These are phyloP conservation scores for Piprites chloris DNA, from an alignment of 2,113 vertebrate species.

Conservation along the genomic window DNA sequence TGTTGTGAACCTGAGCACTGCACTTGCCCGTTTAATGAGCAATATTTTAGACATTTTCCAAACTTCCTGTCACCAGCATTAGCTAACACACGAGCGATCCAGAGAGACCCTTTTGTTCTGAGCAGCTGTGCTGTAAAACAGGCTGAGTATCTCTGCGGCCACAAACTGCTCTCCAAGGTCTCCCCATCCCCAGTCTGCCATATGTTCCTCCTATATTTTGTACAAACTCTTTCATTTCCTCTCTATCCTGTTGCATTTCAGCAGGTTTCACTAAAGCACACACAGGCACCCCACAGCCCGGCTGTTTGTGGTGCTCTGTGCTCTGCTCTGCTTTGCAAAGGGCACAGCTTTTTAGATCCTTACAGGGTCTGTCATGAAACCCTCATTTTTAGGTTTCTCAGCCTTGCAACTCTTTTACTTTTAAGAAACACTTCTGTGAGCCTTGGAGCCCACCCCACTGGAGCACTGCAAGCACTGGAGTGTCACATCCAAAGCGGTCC, in stretches of 20 bases:
- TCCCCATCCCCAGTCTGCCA: conserved; percentile 35
- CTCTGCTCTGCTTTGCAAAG: background rate
- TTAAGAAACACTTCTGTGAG: background rate
- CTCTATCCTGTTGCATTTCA: conserved; percentile 45
- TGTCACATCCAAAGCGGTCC: background rate
- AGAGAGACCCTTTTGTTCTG: conserved; percentile 39
- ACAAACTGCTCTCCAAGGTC: conserved; percentile 49
- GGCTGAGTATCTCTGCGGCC: conserved; percentile 1
- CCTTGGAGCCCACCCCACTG: background rate
- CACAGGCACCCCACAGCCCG: rapidly evolving
- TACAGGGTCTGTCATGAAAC: background rate
- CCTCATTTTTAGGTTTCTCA: background rate
- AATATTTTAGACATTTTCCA: conserved; percentile 54
- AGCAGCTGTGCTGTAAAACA: conserved; percentile 62
- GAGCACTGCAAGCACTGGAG: background rate
- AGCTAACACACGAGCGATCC: background rate
- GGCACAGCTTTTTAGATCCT: background rate
- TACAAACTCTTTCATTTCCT: conserved; percentile 54
- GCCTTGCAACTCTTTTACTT: background rate
- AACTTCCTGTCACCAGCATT: conserved; percentile 55
- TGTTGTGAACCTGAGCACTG: background rate
- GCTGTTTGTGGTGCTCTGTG: background rate
- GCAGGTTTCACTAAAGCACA: background rate
- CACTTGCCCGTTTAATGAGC: conserved; percentile 28
- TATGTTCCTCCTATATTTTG: conserved; percentile 30